Evolutionary conservation across 2,888 invertebrate genomes (phyloP).

Genomic region (Eudasyphora cyanicolor): DNA sequence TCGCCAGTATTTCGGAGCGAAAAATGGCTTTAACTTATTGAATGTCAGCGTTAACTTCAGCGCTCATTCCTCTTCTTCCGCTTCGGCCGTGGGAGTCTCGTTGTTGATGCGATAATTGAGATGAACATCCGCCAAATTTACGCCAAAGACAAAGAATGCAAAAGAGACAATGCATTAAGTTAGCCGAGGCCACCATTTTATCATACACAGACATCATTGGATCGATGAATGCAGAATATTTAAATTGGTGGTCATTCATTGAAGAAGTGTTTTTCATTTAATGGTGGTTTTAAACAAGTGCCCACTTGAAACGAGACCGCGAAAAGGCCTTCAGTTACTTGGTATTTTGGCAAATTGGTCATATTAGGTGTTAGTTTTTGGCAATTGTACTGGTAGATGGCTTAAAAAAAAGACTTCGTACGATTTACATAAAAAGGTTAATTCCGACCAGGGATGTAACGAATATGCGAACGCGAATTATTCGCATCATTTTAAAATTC

Average conservation of each 20-base stretch:
- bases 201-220: background rate
- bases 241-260: background rate
- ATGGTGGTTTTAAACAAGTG: too few species aligned
- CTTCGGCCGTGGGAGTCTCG: slow-evolving; percentile 4
- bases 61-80: background rate
- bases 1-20: slow-evolving; percentile 6
- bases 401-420: too few species aligned
- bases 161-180: background rate
- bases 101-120: slow-evolving; percentile 33
- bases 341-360: too few species aligned
- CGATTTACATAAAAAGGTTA: too few species aligned
- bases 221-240: background rate
- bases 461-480: too few species aligned
- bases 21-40: slow-evolving; percentile 24
- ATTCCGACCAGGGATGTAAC: too few species aligned
- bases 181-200: background rate
- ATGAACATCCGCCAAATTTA: slow-evolving; percentile 20
- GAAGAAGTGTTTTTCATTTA: too few species aligned
- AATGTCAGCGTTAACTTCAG: background rate
- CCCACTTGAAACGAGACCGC: too few species aligned
- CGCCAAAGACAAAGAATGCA: background rate
- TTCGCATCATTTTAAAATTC: too few species aligned
- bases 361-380: too few species aligned
- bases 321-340: too few species aligned
- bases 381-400: too few species aligned